phyloP scores from a whole-genome alignment of 2,888 invertebrate genomes.

The Drosophila falleni region DNA sequence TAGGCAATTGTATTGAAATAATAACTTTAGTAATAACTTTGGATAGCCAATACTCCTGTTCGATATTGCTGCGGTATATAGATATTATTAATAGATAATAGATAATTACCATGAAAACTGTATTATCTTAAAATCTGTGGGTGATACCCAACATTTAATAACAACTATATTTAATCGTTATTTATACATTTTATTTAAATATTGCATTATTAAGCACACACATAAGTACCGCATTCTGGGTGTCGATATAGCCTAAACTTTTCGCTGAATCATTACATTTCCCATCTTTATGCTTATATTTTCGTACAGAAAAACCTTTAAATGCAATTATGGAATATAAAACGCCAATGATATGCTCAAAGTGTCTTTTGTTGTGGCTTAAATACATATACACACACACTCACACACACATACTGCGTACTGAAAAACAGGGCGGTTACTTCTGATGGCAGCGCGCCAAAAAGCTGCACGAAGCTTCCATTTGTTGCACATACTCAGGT shows the following conservation, averaged over 20 bases:
- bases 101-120: too few relatives aligned
- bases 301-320: conserved; percentile 54
- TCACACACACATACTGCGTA: not conserved
- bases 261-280: not conserved
- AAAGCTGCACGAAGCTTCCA: conserved; percentile 67
- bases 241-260: not conserved
- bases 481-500: conserved; percentile 57
- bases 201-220: not conserved
- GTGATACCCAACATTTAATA: too few relatives aligned
- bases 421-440: conserved; percentile 38
- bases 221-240: conserved; percentile 11
- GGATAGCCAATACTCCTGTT: too few relatives aligned
- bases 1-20: too few relatives aligned
- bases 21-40: too few relatives aligned
- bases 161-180: too few relatives aligned
- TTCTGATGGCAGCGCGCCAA: conserved; percentile 44
- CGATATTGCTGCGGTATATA: too few relatives aligned
- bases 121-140: too few relatives aligned
- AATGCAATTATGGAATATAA: conserved; percentile 73
- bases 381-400: conserved; percentile 53
- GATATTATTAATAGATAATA: too few relatives aligned
- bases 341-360: conserved; percentile 75
- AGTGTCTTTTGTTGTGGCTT: conserved; percentile 77
- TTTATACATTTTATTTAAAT: not conserved
- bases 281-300: conserved; percentile 23